A percentile compares a stretch with the other conserved stretches of the same genome.
Evolutionary conservation across 1,140 invertebrate genomes (phyloP).

Genomic region (Euura lappo): DNA sequence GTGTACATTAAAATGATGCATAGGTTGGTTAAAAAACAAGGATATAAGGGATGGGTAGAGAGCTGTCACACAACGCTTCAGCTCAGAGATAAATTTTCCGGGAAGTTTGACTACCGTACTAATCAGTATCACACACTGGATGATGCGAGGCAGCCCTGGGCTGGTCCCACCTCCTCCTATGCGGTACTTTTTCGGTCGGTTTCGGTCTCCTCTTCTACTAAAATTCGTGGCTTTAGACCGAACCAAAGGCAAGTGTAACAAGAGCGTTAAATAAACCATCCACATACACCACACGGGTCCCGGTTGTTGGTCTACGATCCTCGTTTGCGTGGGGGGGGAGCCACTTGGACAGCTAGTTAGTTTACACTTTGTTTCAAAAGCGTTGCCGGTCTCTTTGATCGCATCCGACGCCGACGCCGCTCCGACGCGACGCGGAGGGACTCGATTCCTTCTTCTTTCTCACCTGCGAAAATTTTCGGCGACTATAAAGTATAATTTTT

Average conservation of each 20-base stretch:
- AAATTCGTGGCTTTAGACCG: too few species aligned
- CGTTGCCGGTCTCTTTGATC: slow-evolving; percentile 33
- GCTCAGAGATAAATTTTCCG: neutral
- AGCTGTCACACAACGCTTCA: neutral
- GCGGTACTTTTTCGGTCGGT: too few species aligned
- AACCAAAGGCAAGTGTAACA: neutral
- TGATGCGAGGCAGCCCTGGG: neutral
- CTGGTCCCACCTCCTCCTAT: neutral
- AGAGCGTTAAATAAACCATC: neutral
- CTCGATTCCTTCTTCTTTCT: too few species aligned
- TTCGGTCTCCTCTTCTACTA: too few species aligned
- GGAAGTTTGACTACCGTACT: neutral
- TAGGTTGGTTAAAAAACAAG: neutral
- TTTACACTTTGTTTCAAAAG: slow-evolving; percentile 55
- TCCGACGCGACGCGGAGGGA: neutral
- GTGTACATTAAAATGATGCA: too few species aligned
- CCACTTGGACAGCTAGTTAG: slow-evolving; percentile 47
- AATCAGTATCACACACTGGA: neutral
- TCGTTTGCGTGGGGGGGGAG: too few species aligned
- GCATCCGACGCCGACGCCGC: neutral
- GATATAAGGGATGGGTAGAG: neutral
- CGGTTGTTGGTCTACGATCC: too few species aligned
- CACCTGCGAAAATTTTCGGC: too few species aligned
- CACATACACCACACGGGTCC: neutral
- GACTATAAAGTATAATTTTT: neutral